Conservation (phyloP, 2,888 invertebrate species). For the Sarcophaga subvicina region DNA sequence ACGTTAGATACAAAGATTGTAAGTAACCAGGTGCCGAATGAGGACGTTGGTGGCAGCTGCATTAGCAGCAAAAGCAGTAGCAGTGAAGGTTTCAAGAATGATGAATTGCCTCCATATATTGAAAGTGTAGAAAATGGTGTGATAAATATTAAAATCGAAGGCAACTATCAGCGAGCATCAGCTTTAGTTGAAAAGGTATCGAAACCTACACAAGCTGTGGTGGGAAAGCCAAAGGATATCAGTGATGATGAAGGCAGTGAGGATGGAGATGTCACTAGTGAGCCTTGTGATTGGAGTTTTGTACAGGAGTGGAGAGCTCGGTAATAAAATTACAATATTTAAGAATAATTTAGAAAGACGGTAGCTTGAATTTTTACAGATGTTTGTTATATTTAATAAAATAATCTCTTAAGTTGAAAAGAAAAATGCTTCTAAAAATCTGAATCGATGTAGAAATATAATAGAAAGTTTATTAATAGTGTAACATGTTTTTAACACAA, state of each 20-base stretch:
- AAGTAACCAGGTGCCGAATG: constrained; percentile 46
- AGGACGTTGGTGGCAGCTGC: constrained; percentile 69
- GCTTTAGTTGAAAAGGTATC: constrained; percentile 84
- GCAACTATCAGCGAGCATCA: constrained; percentile 84
- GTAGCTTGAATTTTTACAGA: too few relatives aligned
- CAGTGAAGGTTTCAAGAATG: constrained; percentile 72
- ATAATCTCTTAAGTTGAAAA: too few relatives aligned
- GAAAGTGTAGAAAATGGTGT: constrained; percentile 83
- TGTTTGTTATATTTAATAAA: too few relatives aligned
- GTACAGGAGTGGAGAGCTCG: constrained; percentile 89
- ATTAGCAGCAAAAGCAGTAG: background rate
- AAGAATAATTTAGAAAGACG: too few relatives aligned
- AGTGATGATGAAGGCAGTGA: constrained; percentile 73
- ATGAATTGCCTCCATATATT: constrained; percentile 82
- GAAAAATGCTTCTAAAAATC: too few relatives aligned
- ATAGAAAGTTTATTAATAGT: too few relatives aligned
- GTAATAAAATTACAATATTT: constrained; percentile 77
- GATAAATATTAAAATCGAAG: constrained; percentile 85
- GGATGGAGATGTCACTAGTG: constrained; percentile 75
- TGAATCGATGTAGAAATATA: too few relatives aligned
- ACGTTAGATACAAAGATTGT: constrained; percentile 29
- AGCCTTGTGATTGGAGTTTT: constrained; percentile 88
- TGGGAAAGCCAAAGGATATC: constrained; percentile 70
- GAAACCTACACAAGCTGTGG: constrained; percentile 77
- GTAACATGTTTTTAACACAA: too few relatives aligned